Evolutionary conservation across 2,113 vertebrate genomes (phyloP), one percentile per base, ranked within the genome.

Genomic region (Morone chrysops): DNA sequence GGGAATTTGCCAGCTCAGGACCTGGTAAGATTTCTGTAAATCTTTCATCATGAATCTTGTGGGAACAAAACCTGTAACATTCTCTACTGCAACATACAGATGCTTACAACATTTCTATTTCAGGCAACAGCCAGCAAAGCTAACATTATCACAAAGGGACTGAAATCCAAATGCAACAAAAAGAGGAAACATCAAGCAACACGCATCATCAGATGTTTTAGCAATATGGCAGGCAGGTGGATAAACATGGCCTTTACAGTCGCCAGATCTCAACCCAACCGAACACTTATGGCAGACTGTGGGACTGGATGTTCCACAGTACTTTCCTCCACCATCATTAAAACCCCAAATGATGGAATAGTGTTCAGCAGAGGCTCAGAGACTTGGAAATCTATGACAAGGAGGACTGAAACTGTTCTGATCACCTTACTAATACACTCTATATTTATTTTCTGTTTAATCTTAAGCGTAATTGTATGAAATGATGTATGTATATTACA

Each of bases 21-120:
- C 41, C 18, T 6, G 12, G 47, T 36, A 69, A n/a, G 31, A 63
- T 62, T 40, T 38, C 51, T 43, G 8, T 51, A 51, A 67, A 67
- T 63, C 51, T 59, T 69, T 75, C 50, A 75, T 56, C 41, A 18
- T 3, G 31, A 38, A 47, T 67, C 61, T 54, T 14, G 38, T 54
- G 54, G 70, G 59, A 75, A 70, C 50, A 40, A 75, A 57, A 76
- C 43, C 47, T n/a, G 2, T 45, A 71, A 40, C 2, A 12, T n/a
- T 40, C 17, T 22, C 22, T 41, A n/a, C 36, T 62, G 31, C 10
- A 61, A 22, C 38, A 50, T n/a, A 47, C 50, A 41, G n/a, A 82
- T 12, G 8, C 12, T 75, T 25, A 51, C 57, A 59, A 31, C 31
- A 51, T 67, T 70, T 82, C 38, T 65, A 57, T 70, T 76, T 56